Evolutionary conservation across 92 coral and sea anemone species (phyloP).

Genomic region (Parazoanthus atlanticus): DNA sequence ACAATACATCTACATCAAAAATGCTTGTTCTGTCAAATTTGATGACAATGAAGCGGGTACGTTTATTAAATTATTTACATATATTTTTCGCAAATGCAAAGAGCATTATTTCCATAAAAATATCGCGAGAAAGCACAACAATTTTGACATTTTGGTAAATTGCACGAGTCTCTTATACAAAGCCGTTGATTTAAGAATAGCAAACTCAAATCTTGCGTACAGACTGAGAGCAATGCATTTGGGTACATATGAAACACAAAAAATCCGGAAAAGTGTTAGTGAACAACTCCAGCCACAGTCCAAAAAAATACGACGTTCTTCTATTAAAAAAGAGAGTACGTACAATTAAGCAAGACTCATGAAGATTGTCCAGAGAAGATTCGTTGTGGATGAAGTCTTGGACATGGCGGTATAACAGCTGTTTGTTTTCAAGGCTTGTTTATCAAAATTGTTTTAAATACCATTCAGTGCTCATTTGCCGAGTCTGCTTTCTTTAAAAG

Average conservation of each 20-base stretch:
- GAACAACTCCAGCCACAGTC: too few species aligned
- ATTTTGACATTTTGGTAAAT: not conserved
- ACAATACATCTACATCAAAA: not conserved
- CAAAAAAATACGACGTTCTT: not conserved
- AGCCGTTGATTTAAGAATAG: too few species aligned
- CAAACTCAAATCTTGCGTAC: not conserved
- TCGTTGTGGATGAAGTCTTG: not conserved
- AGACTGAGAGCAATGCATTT: not conserved
- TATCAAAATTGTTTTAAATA: too few species aligned
- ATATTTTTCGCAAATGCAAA: too few species aligned
- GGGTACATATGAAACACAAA: not conserved
- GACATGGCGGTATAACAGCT: not conserved
- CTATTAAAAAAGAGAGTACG: too few species aligned
- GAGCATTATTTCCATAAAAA: not conserved
- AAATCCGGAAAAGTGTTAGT: too few species aligned
- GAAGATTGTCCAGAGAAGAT: not conserved
- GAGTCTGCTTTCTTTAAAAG: not conserved
- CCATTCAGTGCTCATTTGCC: not conserved
- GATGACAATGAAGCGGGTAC: not conserved
- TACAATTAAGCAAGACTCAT: not conserved
- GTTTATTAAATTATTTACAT: too few species aligned
- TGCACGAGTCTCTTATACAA: too few species aligned
- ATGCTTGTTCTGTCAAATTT: not conserved
- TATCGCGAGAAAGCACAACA: not conserved
- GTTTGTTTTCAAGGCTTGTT: not conserved